Evolutionary conservation across 37 sponge, comb jelly and placozoan species (phyloP).

Genomic region (Corticium candelabrum): DNA sequence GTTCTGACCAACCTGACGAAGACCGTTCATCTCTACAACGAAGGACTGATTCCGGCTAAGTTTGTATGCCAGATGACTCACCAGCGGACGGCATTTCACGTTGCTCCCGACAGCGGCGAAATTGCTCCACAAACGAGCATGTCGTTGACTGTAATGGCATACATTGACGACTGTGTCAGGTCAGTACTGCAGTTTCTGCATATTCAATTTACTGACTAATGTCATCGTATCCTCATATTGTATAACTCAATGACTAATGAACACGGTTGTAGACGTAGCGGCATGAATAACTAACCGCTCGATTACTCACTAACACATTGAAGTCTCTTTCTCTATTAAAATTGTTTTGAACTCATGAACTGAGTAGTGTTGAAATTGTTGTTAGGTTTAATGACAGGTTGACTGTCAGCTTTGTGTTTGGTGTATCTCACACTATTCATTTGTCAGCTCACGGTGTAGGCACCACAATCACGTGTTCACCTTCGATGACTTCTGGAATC

Average conservation of each 20-base stretch:
- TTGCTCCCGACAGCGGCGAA: constrained; percentile 51
- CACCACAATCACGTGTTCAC: constrained; percentile 79
- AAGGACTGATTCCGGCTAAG: constrained; percentile 81
- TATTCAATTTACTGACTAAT: no score
- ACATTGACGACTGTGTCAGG: constrained; percentile 62
- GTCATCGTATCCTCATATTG: no score
- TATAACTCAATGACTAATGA: no score
- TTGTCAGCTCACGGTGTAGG: constrained; percentile 75
- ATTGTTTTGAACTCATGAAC: no score
- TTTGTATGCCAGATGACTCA: constrained; percentile 56
- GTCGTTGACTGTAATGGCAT: constrained; percentile 68
- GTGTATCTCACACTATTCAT: constrained; percentile 51
- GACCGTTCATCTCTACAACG: constrained; percentile 59
- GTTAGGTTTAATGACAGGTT: constrained; percentile 84
- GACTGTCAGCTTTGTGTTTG: constrained; percentile 48
- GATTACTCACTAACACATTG: no score
- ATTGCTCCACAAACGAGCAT: constrained; percentile 49
- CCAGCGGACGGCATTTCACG: constrained; percentile 58
- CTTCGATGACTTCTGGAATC: constrained; percentile 60
- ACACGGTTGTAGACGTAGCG: no score
- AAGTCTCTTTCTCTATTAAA: no score
- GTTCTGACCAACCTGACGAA: constrained; percentile 62
- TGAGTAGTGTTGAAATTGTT: no score
- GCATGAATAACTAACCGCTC: no score
- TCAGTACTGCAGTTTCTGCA: no score